A percentile compares a stretch with the other conserved stretches of the same genome.
Evolutionary conservation across 2,888 invertebrate species (phyloP).

Genomic region (Ochropleura plecta): DNA sequence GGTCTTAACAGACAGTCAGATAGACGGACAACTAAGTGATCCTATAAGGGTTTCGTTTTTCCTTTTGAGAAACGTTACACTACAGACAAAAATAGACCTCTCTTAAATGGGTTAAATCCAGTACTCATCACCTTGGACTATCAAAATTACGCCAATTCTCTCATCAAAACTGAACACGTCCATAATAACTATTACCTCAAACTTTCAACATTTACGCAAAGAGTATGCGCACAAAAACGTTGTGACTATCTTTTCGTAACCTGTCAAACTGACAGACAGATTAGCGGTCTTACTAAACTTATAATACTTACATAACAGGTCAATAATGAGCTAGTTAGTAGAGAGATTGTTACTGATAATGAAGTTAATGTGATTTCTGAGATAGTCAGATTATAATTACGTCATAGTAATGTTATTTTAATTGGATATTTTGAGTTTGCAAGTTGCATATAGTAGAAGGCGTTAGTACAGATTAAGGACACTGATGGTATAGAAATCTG

Average conservation of each 20-base stretch:
- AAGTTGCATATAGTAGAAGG: neutral
- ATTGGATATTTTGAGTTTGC: constrained; percentile 26
- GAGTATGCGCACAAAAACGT: constrained; percentile 37
- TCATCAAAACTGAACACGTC: neutral
- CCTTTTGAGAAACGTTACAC: no score
- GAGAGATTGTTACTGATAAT: constrained; percentile 47
- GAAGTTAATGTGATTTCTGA: constrained; percentile 57
- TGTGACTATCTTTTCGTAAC: constrained; percentile 61
- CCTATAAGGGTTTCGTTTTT: no score
- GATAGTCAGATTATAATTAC: constrained; percentile 40
- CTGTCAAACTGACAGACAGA: constrained; percentile 54
- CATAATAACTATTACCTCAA: neutral
- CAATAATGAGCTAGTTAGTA: constrained; percentile 53
- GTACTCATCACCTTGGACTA: neutral
- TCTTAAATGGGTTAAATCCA: neutral
- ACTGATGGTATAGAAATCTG: neutral
- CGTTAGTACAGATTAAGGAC: neutral
- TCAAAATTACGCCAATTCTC: neutral
- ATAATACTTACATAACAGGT: constrained; percentile 55
- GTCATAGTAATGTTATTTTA: constrained; percentile 42
- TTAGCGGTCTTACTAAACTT: constrained; percentile 44
- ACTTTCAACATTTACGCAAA: constrained; percentile 31
- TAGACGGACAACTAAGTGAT: no score
- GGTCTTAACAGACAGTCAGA: no score
- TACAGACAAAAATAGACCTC: accelerated